A percentile compares a stretch with the other conserved stretches of the same genome.
Conservation (phyloP, 2,797 vertebrate genomes). For the Smutsia gigantea region DNA sequence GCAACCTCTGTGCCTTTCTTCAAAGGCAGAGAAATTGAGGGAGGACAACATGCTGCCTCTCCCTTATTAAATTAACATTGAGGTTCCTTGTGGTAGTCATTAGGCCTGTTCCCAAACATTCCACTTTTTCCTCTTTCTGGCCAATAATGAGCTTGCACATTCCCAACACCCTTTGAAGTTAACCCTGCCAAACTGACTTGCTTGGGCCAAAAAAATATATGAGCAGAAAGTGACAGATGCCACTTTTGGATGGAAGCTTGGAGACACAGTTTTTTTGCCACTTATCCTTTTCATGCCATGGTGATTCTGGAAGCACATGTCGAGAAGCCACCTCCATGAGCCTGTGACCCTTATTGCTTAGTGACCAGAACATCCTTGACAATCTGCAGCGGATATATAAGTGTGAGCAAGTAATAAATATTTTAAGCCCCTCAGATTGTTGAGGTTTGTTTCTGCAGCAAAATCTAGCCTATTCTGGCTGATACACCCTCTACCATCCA, state of each 20-base stretch:
- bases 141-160: background rate
- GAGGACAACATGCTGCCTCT: background rate
- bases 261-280: background rate
- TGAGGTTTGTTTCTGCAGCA: background rate
- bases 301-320: background rate
- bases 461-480: background rate
- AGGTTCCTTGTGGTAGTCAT: background rate
- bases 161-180: background rate
- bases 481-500: background rate
- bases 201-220: background rate
- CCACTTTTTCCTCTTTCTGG: background rate
- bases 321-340: background rate
- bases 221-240: background rate
- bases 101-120: background rate
- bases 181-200: background rate
- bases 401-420: background rate
- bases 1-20: background rate
- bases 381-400: background rate
- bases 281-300: background rate
- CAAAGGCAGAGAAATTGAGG: background rate
- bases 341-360: background rate
- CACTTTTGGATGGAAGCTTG: background rate
- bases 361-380: background rate
- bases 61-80: background rate
- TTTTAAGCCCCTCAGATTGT: background rate